Conservation (phyloP, 1,140 invertebrate species). For the Panagrolaimus sp. region DNA sequence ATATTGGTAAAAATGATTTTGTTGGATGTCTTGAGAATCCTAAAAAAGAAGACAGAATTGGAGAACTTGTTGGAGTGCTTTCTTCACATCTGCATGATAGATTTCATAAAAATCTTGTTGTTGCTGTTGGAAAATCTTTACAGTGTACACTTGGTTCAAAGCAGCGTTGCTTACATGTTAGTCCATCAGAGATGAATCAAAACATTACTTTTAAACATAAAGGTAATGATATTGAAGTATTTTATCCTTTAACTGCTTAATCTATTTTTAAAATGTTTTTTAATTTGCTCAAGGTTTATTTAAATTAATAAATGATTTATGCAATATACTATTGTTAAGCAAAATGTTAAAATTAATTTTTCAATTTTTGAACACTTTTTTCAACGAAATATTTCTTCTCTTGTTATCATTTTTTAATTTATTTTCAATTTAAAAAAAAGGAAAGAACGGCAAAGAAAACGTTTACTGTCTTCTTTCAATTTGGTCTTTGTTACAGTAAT, state of each 20-base stretch:
- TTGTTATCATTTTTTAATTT: too few relatives aligned
- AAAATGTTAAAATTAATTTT: too few relatives aligned
- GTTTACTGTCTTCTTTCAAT: too few relatives aligned
- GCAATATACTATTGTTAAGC: too few relatives aligned
- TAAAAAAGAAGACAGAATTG: conserved; percentile 63
- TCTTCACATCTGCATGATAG: not conserved
- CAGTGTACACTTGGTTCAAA: not conserved
- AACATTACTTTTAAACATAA: conserved; percentile 1
- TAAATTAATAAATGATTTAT: too few relatives aligned
- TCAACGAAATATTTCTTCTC: too few relatives aligned
- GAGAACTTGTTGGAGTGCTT: conserved; percentile 80
- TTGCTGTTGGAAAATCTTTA: not conserved
- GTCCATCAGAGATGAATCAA: conserved; percentile 5
- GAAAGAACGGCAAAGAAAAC: too few relatives aligned
- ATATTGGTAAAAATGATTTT: conserved; percentile 82
- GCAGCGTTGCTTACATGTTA: not conserved
- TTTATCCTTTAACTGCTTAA: conserved; percentile 1
- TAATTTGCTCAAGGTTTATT: too few relatives aligned
- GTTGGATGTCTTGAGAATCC: conserved; percentile 70
- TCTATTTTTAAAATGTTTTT: too few relatives aligned
- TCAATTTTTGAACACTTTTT: too few relatives aligned
- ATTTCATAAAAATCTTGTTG: conserved; percentile 10
- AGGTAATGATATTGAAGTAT: conserved; percentile 1
- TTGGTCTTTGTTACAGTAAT: too few relatives aligned
- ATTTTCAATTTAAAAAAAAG: too few relatives aligned